Percentiles rank a stretch among this genome's conserved stretches.
Evolutionary conservation across 2,888 invertebrate species (phyloP).

Genomic region (Troglohyphantes excavatus): DNA sequence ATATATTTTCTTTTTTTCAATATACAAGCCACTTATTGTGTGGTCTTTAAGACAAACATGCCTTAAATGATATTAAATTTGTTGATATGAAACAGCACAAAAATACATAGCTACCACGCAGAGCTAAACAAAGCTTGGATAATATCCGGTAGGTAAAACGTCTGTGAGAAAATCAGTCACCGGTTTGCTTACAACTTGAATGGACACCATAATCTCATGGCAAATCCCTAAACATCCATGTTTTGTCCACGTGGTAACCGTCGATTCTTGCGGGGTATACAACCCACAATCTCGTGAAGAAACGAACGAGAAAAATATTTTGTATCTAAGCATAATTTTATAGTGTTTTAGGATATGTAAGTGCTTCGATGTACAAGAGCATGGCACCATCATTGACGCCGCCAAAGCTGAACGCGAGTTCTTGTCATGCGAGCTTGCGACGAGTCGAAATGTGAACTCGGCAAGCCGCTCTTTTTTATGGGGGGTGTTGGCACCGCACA

Average conservation of each 20-base stretch:
- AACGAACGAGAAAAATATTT: constrained; percentile 57
- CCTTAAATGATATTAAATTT: constrained; percentile 47
- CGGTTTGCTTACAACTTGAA: not conserved
- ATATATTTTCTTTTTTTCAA: constrained; percentile 32
- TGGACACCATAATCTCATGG: not conserved
- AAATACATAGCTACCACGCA: constrained; percentile 57
- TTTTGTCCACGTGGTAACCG: constrained; percentile 40
- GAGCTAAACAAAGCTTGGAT: constrained; percentile 41
- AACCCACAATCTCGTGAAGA: not conserved
- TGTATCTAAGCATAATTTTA: constrained; percentile 54
- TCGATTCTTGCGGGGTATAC: constrained; percentile 7
- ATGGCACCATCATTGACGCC: constrained; percentile 16
- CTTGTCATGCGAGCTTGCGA: constrained; percentile 1
- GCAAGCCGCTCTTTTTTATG: constrained; percentile 1
- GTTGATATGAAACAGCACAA: constrained; percentile 55
- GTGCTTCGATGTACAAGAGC: constrained; percentile 71
- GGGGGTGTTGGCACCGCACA: constrained; percentile 38
- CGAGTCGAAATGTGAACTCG: not conserved
- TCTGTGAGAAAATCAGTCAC: constrained; percentile 3
- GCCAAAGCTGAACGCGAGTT: constrained; percentile 2
- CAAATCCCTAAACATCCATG: not conserved
- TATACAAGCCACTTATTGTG: constrained; percentile 21
- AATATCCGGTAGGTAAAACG: not conserved
- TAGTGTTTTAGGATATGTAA: constrained; percentile 73
- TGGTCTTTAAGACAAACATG: constrained; percentile 13